Percentiles rank a stretch among this genome's conserved stretches.
Conservation (phyloP, 2,888 invertebrate species). For the Deilephila porcellus region DNA sequence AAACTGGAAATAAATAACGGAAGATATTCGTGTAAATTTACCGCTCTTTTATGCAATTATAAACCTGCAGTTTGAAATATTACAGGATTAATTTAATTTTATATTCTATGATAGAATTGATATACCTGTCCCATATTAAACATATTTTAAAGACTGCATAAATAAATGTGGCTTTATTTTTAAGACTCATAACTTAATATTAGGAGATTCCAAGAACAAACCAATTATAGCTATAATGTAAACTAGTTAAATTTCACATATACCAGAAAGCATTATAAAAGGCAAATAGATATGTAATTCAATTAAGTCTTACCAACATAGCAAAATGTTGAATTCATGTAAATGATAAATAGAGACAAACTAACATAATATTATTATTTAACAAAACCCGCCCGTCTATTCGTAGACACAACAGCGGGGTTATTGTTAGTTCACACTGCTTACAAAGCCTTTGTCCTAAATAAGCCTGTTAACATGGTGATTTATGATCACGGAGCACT, state of each 20-base stretch:
- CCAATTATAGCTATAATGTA: no score
- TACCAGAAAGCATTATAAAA: no score
- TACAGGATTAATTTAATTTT: no score
- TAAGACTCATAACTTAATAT: no score
- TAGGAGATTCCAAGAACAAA: no score
- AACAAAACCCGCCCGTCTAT: constrained; percentile 7
- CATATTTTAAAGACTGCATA: no score
- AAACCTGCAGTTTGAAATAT: background rate
- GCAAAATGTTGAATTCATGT: background rate
- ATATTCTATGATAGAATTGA: no score
- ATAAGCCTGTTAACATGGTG: constrained; percentile 50
- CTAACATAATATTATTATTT: constrained; percentile 1
- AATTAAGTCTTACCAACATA: no score
- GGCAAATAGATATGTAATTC: no score
- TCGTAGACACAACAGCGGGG: constrained; percentile 11
- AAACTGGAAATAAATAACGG: background rate
- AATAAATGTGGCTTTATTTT: no score
- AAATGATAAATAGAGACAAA: background rate
- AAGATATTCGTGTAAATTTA: background rate
- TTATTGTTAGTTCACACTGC: constrained; percentile 27
- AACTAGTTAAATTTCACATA: no score
- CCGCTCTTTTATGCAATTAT: background rate
- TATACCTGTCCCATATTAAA: no score
- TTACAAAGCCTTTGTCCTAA: constrained; percentile 47
- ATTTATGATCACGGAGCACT: constrained; percentile 53